Percentiles rank a stretch among this genome's conserved stretches.
Evolutionary conservation across 2,888 invertebrate genomes (phyloP).

Genomic region (Mactromeris polynyma): DNA sequence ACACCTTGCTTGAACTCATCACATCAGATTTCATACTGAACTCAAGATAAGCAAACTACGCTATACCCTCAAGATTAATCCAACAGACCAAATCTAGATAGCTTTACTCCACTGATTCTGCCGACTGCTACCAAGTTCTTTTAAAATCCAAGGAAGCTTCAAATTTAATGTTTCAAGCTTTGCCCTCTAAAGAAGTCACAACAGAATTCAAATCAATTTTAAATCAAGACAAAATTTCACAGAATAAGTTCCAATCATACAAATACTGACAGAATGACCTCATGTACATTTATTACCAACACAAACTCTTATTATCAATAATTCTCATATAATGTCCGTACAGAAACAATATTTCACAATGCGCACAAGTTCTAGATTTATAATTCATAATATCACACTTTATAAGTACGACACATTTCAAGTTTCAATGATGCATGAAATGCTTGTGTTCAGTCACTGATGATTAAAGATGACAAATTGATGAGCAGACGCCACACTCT

Average conservation of each 20-base stretch:
- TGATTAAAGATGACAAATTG: background rate
- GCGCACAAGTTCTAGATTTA: background rate
- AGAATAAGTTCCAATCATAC: background rate
- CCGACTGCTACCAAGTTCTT: background rate
- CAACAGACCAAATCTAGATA: background rate
- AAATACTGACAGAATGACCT: background rate
- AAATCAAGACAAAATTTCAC: background rate
- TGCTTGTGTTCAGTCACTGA: background rate
- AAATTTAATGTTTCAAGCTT: background rate
- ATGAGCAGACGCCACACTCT: background rate
- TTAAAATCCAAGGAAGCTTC: background rate
- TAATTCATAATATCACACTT: background rate
- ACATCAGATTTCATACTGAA: conserved; percentile 62
- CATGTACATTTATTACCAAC: background rate
- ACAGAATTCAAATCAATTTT: background rate
- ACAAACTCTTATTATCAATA: background rate
- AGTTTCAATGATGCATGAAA: background rate
- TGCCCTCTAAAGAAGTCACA: background rate
- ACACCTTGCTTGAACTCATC: conserved; percentile 34
- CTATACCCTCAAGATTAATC: background rate
- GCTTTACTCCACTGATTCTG: background rate
- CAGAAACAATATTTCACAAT: background rate
- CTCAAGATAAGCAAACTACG: background rate
- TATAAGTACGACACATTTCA: background rate
- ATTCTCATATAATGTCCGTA: background rate